These are phyloP conservation scores for Calliphora vicina DNA, from an alignment of 1,140 invertebrate genomes.

Conservation along the genomic window DNA sequence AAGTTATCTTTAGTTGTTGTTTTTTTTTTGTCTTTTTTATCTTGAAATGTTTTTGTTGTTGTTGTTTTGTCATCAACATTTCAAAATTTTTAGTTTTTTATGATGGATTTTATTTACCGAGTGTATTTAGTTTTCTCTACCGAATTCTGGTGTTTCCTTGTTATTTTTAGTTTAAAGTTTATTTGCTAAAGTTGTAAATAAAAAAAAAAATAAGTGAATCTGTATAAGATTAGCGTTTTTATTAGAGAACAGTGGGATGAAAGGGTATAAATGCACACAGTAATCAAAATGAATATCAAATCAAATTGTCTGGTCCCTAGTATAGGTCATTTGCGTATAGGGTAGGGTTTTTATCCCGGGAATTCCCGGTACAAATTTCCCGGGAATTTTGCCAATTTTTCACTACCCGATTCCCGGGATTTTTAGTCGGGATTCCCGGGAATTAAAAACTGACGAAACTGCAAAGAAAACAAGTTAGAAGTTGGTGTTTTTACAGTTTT, in stretches of 20 bases:
- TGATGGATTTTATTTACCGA: background rate
- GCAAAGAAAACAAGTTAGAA: too few relatives aligned
- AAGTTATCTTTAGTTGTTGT: constrained; percentile 12
- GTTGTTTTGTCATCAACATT: background rate
- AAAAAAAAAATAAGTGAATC: background rate
- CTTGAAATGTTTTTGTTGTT: background rate
- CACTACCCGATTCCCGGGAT: too few relatives aligned
- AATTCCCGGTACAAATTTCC: too few relatives aligned
- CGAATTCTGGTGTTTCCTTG: background rate
- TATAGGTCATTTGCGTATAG: too few relatives aligned
- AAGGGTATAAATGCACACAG: background rate
- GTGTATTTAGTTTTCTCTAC: background rate
- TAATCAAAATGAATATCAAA: too few relatives aligned
- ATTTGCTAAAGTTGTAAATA: constrained; percentile 4
- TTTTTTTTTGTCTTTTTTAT: background rate
- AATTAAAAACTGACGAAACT: too few relatives aligned
- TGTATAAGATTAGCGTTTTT: background rate
- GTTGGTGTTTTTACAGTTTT: too few relatives aligned
- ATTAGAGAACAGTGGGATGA: background rate
- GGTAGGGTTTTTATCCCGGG: too few relatives aligned
- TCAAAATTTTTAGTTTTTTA: background rate
- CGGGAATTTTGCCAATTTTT: too few relatives aligned
- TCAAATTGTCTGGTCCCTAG: too few relatives aligned
- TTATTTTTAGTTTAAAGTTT: background rate
- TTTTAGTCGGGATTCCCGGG: too few relatives aligned